These are phyloP conservation scores for Campoplex capitator DNA, from an alignment of 2,888 invertebrate species.

Conservation along the genomic window DNA sequence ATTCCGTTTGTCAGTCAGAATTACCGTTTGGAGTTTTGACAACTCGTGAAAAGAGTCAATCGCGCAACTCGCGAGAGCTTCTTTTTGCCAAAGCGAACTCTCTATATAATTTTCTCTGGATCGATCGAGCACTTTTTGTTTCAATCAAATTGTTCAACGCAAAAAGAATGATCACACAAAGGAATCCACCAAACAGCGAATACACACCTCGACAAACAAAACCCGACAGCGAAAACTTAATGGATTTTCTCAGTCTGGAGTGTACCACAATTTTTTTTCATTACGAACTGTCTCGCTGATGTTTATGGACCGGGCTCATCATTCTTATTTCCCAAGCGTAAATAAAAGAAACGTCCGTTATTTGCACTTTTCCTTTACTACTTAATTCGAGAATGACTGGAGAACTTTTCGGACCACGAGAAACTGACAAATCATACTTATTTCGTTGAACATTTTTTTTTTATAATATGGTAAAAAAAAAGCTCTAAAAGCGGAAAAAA, in stretches of 20 bases:
- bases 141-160: not conserved
- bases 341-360: conserved; percentile 14
- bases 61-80: not conserved
- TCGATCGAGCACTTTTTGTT: not conserved
- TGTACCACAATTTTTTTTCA: conserved; percentile 26
- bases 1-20: not conserved
- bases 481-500: no score
- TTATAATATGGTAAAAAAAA: no score
- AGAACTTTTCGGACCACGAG: not conserved
- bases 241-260: conserved; percentile 8
- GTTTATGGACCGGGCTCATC: conserved; percentile 12
- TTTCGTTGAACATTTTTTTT: not conserved
- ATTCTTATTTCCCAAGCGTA: conserved; percentile 17
- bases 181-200: no score
- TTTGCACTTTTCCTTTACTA: not conserved
- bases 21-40: not conserved
- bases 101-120: not conserved
- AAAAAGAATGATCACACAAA: not conserved
- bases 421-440: not conserved
- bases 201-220: not conserved
- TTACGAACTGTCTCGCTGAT: conserved; percentile 24
- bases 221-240: not conserved
- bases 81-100: not conserved
- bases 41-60: not conserved
- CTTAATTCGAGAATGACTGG: not conserved